A percentile compares a stretch with the other conserved stretches of the same genome.
These are phyloP conservation scores for Vimba vimba DNA, from an alignment of 2,113 vertebrate genomes.

Conservation along the genomic window DNA sequence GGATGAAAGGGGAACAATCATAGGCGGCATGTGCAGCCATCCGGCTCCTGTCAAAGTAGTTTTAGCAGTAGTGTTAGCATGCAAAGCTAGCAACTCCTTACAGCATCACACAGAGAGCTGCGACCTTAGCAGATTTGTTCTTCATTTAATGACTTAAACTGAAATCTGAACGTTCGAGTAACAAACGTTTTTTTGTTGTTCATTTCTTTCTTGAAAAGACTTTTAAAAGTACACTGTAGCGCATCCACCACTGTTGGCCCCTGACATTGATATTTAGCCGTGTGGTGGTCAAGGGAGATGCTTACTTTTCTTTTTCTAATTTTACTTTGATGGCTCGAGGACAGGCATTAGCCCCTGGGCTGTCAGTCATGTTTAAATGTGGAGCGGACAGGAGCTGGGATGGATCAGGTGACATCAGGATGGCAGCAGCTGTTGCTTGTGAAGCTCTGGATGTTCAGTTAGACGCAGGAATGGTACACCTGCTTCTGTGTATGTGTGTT, in stretches of 20 bases:
- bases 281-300: constrained; percentile 19
- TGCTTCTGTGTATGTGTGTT: constrained; percentile 47
- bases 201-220: not conserved
- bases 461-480: constrained; percentile 48
- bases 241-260: not conserved
- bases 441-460: constrained; percentile 41
- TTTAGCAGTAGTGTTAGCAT: constrained; percentile 54
- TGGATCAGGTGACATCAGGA: constrained; percentile 54
- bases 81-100: constrained; percentile 32
- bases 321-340: constrained; percentile 48
- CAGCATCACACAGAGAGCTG: not conserved
- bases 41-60: constrained; percentile 74
- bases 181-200: not conserved
- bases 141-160: not conserved
- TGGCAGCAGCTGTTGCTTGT: constrained; percentile 49
- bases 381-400: constrained; percentile 38
- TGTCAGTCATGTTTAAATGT: constrained; percentile 53
- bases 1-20: constrained; percentile 45
- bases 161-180: not conserved
- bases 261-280: constrained; percentile 16
- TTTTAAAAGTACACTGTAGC: not conserved
- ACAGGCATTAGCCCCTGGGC: constrained; percentile 27
- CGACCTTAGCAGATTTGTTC: not conserved
- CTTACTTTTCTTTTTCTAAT: constrained; percentile 53
- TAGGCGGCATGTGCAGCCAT: constrained; percentile 55